Evolutionary conservation across 2,797 vertebrate species (phyloP).

Genomic region (Leptodactylus fallax): DNA sequence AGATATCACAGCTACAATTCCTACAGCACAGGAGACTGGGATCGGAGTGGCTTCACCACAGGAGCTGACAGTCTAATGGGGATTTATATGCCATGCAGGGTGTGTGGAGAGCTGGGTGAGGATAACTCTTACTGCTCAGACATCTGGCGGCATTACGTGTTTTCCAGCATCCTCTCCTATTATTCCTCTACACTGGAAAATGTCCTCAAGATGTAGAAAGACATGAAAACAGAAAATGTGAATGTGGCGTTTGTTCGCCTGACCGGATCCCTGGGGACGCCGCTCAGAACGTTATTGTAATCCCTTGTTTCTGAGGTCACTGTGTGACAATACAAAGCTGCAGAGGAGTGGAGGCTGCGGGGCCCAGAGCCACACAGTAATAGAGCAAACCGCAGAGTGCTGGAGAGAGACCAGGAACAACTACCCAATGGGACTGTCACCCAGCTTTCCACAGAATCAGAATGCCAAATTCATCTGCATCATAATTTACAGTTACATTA

Average conservation of each 20-base stretch:
- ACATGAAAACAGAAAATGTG: constrained; percentile 20
- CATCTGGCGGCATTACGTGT: no score
- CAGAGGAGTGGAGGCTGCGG: neutral
- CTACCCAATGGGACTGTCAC: no score
- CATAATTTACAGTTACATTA: neutral
- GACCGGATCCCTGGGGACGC: constrained; percentile 15
- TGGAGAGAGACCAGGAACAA: no score
- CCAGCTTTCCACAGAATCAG: neutral
- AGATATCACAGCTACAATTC: no score
- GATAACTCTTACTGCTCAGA: no score
- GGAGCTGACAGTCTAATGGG: no score
- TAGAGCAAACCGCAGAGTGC: no score
- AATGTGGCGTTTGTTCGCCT: constrained; percentile 24
- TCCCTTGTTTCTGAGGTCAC: neutral
- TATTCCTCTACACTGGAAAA: neutral
- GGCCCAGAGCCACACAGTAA: no score
- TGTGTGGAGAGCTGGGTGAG: neutral
- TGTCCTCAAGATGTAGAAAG: neutral
- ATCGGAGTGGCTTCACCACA: no score
- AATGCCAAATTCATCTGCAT: neutral
- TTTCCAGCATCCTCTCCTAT: no score
- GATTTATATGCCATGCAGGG: no score
- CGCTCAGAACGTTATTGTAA: constrained; percentile 2
- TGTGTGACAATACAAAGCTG: neutral
- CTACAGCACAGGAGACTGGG: no score